Conservation (phyloP, 2,888 invertebrate species). For the Hypolimnas misippus region DNA sequence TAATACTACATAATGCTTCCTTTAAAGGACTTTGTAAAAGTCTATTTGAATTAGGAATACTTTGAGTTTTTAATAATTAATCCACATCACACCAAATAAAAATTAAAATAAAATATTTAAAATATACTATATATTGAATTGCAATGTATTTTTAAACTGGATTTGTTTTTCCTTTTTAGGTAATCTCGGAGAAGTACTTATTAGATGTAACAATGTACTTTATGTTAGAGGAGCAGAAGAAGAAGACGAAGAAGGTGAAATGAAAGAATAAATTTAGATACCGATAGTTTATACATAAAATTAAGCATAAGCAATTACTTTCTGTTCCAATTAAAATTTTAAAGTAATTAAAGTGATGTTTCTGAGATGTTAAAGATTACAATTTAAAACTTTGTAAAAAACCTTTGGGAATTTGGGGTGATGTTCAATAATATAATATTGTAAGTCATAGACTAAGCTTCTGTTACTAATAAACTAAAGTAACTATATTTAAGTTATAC, state of each 20-base stretch:
- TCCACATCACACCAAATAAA: too few relatives aligned
- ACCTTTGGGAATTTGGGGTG: neutral
- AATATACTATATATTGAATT: neutral
- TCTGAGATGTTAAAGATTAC: too few relatives aligned
- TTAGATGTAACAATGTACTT: constrained; percentile 98
- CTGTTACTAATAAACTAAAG: neutral
- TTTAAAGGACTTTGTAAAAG: too few relatives aligned
- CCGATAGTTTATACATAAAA: neutral
- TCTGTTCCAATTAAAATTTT: constrained; percentile 1
- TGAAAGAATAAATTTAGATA: constrained; percentile 87
- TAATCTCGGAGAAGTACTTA: constrained; percentile 97
- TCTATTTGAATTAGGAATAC: too few relatives aligned
- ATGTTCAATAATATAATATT: constrained; percentile 3
- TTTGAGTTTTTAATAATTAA: too few relatives aligned
- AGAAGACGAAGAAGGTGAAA: constrained; percentile 98
- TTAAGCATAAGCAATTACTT: neutral
- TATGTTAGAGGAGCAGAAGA: constrained; percentile 98
- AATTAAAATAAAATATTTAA: neutral
- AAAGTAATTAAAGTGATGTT: too few relatives aligned
- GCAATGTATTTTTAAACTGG: too few relatives aligned
- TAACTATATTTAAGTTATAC: constrained; percentile 16
- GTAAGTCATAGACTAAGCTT: constrained; percentile 11
- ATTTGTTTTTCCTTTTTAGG: constrained; percentile 67
- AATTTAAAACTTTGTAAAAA: neutral
- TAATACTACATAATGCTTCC: too few relatives aligned